Evolutionary conservation across 2,113 vertebrate species (phyloP).

Genomic region (Oxyruncus cristatus): DNA sequence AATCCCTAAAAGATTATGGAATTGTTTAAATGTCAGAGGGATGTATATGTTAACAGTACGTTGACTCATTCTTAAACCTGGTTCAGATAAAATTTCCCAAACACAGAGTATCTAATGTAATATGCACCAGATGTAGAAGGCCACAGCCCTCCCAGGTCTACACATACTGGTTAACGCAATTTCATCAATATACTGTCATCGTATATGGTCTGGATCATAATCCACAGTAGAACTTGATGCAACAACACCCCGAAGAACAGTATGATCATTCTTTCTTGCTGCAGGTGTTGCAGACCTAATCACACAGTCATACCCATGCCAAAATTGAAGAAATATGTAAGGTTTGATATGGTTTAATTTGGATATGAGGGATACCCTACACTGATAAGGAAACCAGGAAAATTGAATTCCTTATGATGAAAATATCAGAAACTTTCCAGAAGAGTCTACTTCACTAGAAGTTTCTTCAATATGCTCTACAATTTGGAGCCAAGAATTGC

Average conservation of each 20-base stretch:
- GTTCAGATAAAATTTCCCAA: constrained; percentile 1
- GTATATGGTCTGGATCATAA: neutral
- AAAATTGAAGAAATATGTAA: neutral
- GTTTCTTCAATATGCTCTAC: neutral
- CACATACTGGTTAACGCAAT: neutral
- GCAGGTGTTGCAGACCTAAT: neutral
- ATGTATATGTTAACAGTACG: neutral
- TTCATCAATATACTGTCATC: neutral
- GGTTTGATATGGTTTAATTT: neutral
- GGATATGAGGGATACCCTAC: neutral
- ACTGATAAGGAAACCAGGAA: neutral
- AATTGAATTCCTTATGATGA: neutral
- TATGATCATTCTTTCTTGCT: neutral
- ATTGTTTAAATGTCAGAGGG: neutral
- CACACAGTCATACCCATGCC: neutral
- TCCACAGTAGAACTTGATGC: neutral
- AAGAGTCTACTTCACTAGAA: neutral
- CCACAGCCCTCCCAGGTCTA: neutral
- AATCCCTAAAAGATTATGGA: neutral
- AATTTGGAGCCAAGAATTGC: neutral
- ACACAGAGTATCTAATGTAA: neutral
- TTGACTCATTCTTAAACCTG: neutral
- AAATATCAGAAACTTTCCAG: neutral
- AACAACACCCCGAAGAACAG: neutral
- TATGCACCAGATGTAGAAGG: neutral